Conservation (phyloP, 2,888 invertebrate species). For the Drosophila stalkeri region DNA sequence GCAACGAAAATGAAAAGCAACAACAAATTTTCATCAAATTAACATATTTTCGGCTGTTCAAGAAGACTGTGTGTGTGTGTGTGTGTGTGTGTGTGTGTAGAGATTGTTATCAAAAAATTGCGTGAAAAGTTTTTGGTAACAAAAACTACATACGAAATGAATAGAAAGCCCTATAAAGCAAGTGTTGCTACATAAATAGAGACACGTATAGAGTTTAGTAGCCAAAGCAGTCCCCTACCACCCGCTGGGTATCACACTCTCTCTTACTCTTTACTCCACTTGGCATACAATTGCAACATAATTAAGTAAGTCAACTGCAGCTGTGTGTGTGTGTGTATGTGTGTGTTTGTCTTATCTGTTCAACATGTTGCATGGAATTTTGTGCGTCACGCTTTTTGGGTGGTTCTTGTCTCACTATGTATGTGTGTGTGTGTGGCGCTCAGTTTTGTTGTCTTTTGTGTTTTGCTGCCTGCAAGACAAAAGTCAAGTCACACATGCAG, state of each 20-base stretch:
- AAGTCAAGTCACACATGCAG: slow-evolving; percentile 39
- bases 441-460: slow-evolving; percentile 77
- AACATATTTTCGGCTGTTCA: slow-evolving; percentile 66
- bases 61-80: slow-evolving; percentile 15
- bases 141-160: slow-evolving; percentile 8
- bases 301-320: slow-evolving; percentile 75
- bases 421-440: slow-evolving; percentile 54
- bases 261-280: slow-evolving; percentile 13
- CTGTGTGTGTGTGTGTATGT: neutral
- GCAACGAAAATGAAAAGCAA: slow-evolving; percentile 47
- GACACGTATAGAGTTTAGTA: slow-evolving; percentile 1
- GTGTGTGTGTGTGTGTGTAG: slow-evolving; percentile 21
- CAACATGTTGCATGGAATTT: slow-evolving; percentile 59
- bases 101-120: slow-evolving; percentile 47
- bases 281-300: slow-evolving; percentile 77
- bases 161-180: slow-evolving; percentile 30
- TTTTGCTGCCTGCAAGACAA: slow-evolving; percentile 68
- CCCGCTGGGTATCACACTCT: neutral
- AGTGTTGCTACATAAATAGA: slow-evolving; percentile 24
- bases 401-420: slow-evolving; percentile 58
- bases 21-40: slow-evolving; percentile 76
- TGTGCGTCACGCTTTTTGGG: slow-evolving; percentile 68
- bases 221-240: too few species aligned
- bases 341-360: slow-evolving; percentile 20
- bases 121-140: slow-evolving; percentile 40